These are phyloP conservation scores for Smithornis capensis DNA, from an alignment of 2,113 vertebrate species.

Conservation along the genomic window DNA sequence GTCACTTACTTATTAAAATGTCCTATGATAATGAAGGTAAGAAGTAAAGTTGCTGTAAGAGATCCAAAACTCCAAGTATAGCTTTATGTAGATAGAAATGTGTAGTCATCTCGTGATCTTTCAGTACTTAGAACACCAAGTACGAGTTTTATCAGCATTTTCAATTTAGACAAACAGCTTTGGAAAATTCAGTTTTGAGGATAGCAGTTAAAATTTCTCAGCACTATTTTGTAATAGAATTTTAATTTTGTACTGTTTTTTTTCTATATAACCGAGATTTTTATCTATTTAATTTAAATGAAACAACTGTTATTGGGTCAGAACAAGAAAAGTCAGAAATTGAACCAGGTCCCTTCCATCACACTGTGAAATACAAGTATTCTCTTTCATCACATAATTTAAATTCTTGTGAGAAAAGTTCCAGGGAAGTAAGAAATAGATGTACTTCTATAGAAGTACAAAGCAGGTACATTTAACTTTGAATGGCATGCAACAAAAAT, in stretches of 20 bases:
- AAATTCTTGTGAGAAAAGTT: conserved; percentile 26
- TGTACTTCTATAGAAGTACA: conserved; percentile 17
- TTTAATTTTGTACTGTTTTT: neutral
- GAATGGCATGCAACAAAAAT: conserved; percentile 31
- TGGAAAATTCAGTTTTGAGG: neutral
- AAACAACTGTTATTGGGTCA: neutral
- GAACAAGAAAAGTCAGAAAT: neutral
- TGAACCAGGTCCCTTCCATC: neutral
- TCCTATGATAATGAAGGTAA: neutral
- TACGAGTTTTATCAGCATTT: neutral
- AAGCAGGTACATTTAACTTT: conserved; percentile 52
- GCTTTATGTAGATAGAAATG: neutral
- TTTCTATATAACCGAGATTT: neutral
- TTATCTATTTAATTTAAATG: neutral
- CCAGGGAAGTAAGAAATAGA: neutral
- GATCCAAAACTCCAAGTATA: neutral
- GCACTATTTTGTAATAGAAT: neutral
- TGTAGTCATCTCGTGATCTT: neutral
- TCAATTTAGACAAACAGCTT: neutral
- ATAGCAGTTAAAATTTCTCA: neutral
- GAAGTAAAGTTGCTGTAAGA: neutral
- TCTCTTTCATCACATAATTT: conserved; percentile 24
- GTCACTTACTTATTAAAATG: neutral
- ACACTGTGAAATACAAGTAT: neutral
- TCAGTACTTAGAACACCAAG: neutral